A percentile compares a stretch with the other conserved stretches of the same genome.
phyloP scores from a whole-genome alignment of 2,888 invertebrate genomes.

The Sepiola atlantica region DNA sequence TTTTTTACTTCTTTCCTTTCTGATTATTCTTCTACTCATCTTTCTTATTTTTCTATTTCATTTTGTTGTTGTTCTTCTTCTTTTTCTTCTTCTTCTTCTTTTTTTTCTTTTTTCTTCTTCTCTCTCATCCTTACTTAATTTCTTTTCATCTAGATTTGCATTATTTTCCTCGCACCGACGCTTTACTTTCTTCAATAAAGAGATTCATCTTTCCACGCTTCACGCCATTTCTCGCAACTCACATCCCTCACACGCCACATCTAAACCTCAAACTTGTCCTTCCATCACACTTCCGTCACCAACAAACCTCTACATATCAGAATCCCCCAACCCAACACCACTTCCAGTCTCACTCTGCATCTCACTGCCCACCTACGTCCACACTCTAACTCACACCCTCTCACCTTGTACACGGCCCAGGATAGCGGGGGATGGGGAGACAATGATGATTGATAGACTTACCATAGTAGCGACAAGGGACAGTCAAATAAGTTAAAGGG shows the following conservation, averaged over 20 bases:
- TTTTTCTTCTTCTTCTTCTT: neutral
- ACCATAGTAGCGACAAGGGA: neutral
- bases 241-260: neutral
- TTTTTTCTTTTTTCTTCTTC: neutral
- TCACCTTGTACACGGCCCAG: neutral
- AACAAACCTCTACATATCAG: neutral
- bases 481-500: neutral
- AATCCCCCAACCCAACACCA: neutral
- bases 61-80: neutral
- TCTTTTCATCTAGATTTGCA: neutral
- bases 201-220: neutral
- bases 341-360: neutral
- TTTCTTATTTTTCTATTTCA: neutral
- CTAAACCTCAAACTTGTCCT: neutral
- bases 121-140: neutral
- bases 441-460: neutral
- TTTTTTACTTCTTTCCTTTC: no score
- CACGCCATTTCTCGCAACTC: neutral
- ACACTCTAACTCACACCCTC: neutral
- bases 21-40: no score
- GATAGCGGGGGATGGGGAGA: neutral
- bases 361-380: neutral
- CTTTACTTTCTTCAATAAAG: neutral
- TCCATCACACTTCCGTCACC: neutral
- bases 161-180: neutral